A percentile compares a stretch with the other conserved stretches of the same genome.
These are phyloP conservation scores for Zeus faber DNA, from an alignment of 2,113 vertebrate genomes.

Conservation along the genomic window DNA sequence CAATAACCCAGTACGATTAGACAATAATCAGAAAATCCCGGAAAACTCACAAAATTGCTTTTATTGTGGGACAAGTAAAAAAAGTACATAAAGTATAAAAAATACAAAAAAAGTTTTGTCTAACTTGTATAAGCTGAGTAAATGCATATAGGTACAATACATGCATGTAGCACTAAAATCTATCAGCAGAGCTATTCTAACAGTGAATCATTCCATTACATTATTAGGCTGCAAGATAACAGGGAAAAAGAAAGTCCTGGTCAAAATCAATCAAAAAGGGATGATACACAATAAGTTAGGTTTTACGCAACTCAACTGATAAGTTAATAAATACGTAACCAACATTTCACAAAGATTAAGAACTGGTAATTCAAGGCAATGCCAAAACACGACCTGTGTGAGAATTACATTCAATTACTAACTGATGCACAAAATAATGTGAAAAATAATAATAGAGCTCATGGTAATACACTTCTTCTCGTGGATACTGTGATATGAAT, in stretches of 20 bases:
- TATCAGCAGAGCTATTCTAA: conserved; percentile 54
- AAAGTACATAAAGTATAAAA: conserved; percentile 75
- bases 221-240: conserved; percentile 56
- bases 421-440: conserved; percentile 46
- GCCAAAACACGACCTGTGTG: conserved; percentile 27
- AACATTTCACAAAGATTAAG: conserved; percentile 69
- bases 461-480: conserved; percentile 50
- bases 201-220: conserved; percentile 26
- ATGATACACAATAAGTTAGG: conserved; percentile 65
- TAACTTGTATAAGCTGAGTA: conserved; percentile 64
- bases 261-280: too few species aligned
- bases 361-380: conserved; percentile 55
- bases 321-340: conserved; percentile 68
- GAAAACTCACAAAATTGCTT: conserved; percentile 72
- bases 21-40: too few species aligned
- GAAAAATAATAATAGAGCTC: conserved; percentile 43
- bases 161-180: conserved; percentile 57
- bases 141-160: conserved; percentile 75
- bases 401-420: conserved; percentile 56
- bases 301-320: conserved; percentile 55
- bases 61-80: conserved; percentile 74
- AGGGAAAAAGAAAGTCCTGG: conserved; percentile 52
- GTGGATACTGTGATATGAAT: conserved; percentile 61
- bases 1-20: too few species aligned
- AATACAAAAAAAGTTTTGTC: conserved; percentile 72